Base-by-base conservation (phyloP, 2,888 invertebrate genomes). In the Lutraria lutraria region DNA sequence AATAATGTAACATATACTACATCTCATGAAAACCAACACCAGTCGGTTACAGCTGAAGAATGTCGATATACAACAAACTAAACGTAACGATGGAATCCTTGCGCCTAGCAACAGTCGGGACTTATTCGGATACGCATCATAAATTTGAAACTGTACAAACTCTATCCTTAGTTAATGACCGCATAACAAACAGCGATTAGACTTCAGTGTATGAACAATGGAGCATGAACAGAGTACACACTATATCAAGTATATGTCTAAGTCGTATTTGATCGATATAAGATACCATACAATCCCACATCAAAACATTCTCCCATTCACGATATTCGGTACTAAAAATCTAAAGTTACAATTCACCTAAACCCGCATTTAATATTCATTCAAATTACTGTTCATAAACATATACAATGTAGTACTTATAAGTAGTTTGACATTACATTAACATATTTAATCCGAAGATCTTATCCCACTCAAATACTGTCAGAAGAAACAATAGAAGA, bases 91-190 rank as follows among this genome's bases (percentile, higher is more conserved):
- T 80, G 80, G 43, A 52, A 6, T 56, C 80, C 6, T 19, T 15
- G 31, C 85, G 80, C 85, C 79, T 43, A 85, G 80, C 85, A 60
- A 85, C 85, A 19, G 80, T 43, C 12, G 80, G 43, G 29, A 84
- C 76, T 60, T 34, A 53, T 31, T 31, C 31, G 80, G 88, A 79
- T 88, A 88, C 68, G 80, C 80, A 83, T 88, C 88, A 88, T 85
- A 88, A 88, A 88, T 68, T 81, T 68, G 84, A 63, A 84, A 88
- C 83, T 88, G 84, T 84, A 88, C 68, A 84, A 85, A 88, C 88
- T 80, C 54, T 60, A 56, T 84, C n/a, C 54, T 25, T 63, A 79
- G 68, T 81, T 81, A 88, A 84, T 88, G 88, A 84, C 88, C 85
- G 79, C 60, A 89, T 87, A 85, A 85, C 81, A 85, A 53, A 54